Conservation (phyloP, 1,140 invertebrate species). For the Sitophilus oryzae region DNA sequence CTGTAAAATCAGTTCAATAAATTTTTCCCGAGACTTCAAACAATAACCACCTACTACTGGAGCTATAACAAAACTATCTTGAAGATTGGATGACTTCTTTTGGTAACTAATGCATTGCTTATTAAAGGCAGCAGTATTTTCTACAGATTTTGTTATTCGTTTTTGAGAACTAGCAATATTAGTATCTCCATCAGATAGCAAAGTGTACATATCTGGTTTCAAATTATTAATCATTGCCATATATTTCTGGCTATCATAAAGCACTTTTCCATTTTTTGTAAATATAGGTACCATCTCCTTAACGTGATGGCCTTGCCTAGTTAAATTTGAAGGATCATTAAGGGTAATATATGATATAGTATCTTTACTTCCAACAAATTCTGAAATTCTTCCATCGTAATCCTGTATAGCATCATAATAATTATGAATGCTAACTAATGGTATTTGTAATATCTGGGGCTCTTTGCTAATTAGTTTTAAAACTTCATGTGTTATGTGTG, state of each 20-base stretch:
- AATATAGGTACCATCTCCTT: constrained; percentile 62
- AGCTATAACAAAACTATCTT: constrained; percentile 54
- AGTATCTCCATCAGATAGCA: constrained; percentile 76
- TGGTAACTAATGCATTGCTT: constrained; percentile 56
- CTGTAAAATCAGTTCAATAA: constrained; percentile 55
- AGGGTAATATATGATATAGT: constrained; percentile 56
- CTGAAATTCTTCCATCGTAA: constrained; percentile 47
- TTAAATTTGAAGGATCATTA: constrained; percentile 58
- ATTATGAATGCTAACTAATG: constrained; percentile 50
- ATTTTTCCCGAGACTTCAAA: constrained; percentile 51
- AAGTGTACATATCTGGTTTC: constrained; percentile 72
- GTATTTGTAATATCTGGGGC: constrained; percentile 52
- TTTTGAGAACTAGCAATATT: constrained; percentile 60
- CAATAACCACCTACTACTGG: constrained; percentile 70
- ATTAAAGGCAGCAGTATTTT: constrained; percentile 54
- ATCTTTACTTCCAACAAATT: constrained; percentile 55
- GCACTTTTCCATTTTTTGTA: constrained; percentile 63
- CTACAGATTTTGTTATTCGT: constrained; percentile 59
- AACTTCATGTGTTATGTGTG: constrained; percentile 60
- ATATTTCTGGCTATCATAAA: constrained; percentile 58
- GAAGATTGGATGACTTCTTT: constrained; percentile 48
- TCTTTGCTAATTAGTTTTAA: constrained; percentile 51
- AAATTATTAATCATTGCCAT: constrained; percentile 70
- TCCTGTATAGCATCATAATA: constrained; percentile 51
- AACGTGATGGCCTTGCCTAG: constrained; percentile 60